These are phyloP conservation scores for Coranthus polyacanthus DNA, from an alignment of 2,797 vertebrate genomes.

Conservation along the genomic window DNA sequence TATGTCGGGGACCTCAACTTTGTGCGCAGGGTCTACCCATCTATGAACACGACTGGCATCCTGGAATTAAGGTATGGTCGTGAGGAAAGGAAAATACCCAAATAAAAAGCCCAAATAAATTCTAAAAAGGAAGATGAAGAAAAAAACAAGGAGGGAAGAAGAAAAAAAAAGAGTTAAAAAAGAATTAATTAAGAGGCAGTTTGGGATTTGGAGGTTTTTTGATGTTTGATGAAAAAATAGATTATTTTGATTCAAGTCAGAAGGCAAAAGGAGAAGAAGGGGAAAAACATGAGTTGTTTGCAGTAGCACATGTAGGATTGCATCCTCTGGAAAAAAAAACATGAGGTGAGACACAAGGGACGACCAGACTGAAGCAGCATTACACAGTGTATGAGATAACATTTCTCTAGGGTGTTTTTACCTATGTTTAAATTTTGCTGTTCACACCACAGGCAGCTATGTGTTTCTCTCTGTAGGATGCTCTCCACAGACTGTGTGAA, in stretches of 20 bases:
- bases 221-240: slow-evolving; percentile 9
- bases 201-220: slow-evolving; percentile 25
- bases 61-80: slow-evolving; percentile 93
- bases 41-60: slow-evolving; percentile 97
- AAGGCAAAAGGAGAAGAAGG: not conserved
- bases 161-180: not conserved
- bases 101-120: not conserved
- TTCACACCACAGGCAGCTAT: slow-evolving; percentile 64
- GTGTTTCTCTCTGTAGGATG: slow-evolving; percentile 55
- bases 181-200: slow-evolving; percentile 16
- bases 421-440: slow-evolving; percentile 63
- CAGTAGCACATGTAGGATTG: slow-evolving; percentile 35
- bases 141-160: not conserved
- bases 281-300: slow-evolving; percentile 34
- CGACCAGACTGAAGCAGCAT: slow-evolving; percentile 26
- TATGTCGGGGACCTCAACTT: slow-evolving; percentile 99
- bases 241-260: slow-evolving; percentile 3
- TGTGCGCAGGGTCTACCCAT: slow-evolving; percentile 95
- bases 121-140: not conserved
- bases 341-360: slow-evolving; percentile 54
- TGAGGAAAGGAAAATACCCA: not conserved
- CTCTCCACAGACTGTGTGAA: slow-evolving; percentile 64
- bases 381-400: slow-evolving; percentile 44
- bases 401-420: slow-evolving; percentile 71
- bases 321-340: slow-evolving; percentile 20